Evolutionary conservation across 2,797 vertebrate genomes (phyloP), one percentile per base, ranked within the genome.

Genomic region (Danionella dracula): DNA sequence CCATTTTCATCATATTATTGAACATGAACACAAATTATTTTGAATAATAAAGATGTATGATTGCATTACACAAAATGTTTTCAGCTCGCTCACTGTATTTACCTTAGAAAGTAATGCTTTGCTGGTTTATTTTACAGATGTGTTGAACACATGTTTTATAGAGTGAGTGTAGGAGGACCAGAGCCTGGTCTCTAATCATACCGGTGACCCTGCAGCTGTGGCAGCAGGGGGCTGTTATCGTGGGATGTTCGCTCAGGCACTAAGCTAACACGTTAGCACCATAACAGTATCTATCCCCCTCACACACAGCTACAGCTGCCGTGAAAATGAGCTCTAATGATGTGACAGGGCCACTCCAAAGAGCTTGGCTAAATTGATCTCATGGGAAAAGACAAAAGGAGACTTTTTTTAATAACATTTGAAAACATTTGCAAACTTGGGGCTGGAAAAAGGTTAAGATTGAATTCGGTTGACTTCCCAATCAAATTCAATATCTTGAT

Each of bases 311-410:
- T 15, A 66, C 62, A 74, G 66, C 66, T 68, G 71, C 60, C 42
- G 31, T 7, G 41, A 59, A 53, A 51, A 35, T 53, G 31, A 49
- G 56, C 64, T 63, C 29, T 57, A 72, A 72, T 45, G 64, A 63
- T 44, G 42, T 49, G 64, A 54, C 66, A 42, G 55, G 42, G 40
- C 62, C 62, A 56, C 51, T 66, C 51, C 23, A 45, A 31, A 46
- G 51, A 46, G 62, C 7, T 65, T 29, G 11, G 20, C 62, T 65
- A 54, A 48, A 56, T 48, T 29, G 46, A 57, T 56, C 63, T 29
- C 42, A 31, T 15, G 53, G 51, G 63, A 57, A 66, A 20, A 38
- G 37, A 27, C 31, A 46, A 19, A 37, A 8, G 15, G 41, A 46
- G 3, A 2, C 53, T 38, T 55, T 66, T 17, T n/a, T n/a, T n/a